Percentiles rank a stretch among this genome's conserved stretches.
Evolutionary conservation across 1,140 invertebrate genomes (phyloP).

Genomic region (Atta colombica): DNA sequence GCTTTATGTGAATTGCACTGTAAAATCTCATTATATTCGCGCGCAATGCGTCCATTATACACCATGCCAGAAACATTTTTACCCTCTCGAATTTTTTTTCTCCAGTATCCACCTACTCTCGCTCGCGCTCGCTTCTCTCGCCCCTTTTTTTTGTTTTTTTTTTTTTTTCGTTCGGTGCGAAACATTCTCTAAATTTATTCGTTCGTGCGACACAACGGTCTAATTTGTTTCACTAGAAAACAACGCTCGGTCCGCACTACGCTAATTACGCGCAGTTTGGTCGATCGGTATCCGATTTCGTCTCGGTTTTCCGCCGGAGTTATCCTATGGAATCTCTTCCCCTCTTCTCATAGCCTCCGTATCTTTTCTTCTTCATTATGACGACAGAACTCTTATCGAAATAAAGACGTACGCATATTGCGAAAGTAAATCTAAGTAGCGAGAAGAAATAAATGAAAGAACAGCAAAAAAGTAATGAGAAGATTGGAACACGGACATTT

Average conservation of each 20-base stretch:
- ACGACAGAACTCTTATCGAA: background rate
- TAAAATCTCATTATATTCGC: conserved; percentile 86
- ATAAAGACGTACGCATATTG: background rate
- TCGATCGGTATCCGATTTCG: conserved; percentile 69
- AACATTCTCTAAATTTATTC: conserved; percentile 78
- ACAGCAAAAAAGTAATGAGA: background rate
- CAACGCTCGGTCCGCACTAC: conserved; percentile 58
- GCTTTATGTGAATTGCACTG: conserved; percentile 86
- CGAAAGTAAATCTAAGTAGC: background rate
- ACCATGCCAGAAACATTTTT: conserved; percentile 84
- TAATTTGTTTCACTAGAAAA: conserved; percentile 76
- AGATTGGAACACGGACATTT: background rate
- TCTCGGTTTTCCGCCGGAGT: conserved; percentile 56
- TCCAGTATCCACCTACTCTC: conserved; percentile 55
- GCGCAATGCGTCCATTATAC: conserved; percentile 84
- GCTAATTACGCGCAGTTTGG: conserved; percentile 70
- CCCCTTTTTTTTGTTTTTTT: background rate
- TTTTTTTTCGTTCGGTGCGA: conserved; percentile 58
- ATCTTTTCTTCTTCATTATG: conserved; percentile 42
- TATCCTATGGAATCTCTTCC: conserved; percentile 49
- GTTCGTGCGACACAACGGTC: conserved; percentile 72
- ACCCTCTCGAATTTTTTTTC: conserved; percentile 72
- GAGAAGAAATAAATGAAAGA: background rate
- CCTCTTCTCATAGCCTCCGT: conserved; percentile 28
- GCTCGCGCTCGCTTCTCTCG: conserved; percentile 40